phyloP scores from a whole-genome alignment of 2,888 invertebrate species.

The Pyrocoelia pectoralis region DNA sequence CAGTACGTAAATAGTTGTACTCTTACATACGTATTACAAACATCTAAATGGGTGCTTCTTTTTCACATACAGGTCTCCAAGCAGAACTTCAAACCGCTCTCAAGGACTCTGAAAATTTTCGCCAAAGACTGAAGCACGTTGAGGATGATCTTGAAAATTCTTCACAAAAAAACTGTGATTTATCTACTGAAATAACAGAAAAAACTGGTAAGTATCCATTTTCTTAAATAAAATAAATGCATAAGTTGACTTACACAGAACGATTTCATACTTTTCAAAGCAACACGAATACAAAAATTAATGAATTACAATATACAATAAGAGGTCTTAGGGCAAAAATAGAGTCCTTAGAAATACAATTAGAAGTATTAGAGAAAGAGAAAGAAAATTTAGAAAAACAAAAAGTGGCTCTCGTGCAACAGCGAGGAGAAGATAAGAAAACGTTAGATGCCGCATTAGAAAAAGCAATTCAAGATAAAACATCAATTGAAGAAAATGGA shows the following conservation, averaged over 20 bases:
- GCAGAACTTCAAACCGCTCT: conserved; percentile 70
- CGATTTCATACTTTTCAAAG: conserved; percentile 50
- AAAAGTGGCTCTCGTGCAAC: conserved; percentile 53
- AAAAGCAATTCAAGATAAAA: conserved; percentile 68
- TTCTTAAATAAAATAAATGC: background rate
- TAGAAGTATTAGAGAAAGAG: conserved; percentile 61
- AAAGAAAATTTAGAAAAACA: conserved; percentile 59
- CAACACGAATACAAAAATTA: conserved; percentile 55
- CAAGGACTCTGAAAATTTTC: conserved; percentile 71
- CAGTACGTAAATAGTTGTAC: too few relatives aligned
- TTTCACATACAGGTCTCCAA: conserved; percentile 65
- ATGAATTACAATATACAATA: conserved; percentile 61
- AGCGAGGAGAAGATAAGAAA: conserved; percentile 62
- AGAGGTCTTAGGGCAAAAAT: conserved; percentile 62
- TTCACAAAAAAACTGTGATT: conserved; percentile 66
- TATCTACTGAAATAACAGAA: conserved; percentile 66
- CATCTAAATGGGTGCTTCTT: conserved; percentile 38
- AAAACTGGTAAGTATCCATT: conserved; percentile 63
- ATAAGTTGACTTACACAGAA: conserved; percentile 40
- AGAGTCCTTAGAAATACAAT: conserved; percentile 61
- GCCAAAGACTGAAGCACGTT: conserved; percentile 66
- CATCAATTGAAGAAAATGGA: conserved; percentile 67
- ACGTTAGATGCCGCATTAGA: conserved; percentile 67
- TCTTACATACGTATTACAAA: background rate
- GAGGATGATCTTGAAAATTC: conserved; percentile 69